These are phyloP conservation scores for Scomber scombrus DNA, from an alignment of 2,113 vertebrate species.

Conservation along the genomic window DNA sequence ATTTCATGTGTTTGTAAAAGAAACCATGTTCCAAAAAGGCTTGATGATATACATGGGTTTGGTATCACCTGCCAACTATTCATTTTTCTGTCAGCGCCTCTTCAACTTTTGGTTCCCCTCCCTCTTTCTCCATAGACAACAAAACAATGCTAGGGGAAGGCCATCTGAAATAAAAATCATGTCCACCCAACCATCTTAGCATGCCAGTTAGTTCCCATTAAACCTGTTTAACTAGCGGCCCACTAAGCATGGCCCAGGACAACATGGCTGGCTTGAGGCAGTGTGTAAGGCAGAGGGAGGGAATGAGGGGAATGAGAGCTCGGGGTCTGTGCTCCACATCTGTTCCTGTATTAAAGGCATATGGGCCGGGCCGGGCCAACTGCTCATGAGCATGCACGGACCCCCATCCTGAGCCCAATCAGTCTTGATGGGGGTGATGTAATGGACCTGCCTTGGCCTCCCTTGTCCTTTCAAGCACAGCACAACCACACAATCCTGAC, in stretches of 20 bases:
- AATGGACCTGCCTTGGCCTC: conserved; percentile 80
- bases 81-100: conserved; percentile 63
- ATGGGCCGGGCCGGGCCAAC: conserved; percentile 76
- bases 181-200: conserved; percentile 68
- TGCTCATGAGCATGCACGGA: conserved; percentile 70
- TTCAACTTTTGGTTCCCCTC: conserved; percentile 39
- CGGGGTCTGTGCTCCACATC: conserved; percentile 80
- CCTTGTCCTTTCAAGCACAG: conserved; percentile 70
- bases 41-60: conserved; percentile 56
- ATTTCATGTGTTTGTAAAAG: conserved; percentile 59
- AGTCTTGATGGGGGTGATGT: conserved; percentile 85
- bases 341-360: conserved; percentile 87
- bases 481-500: conserved; percentile 69
- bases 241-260: conserved; percentile 70
- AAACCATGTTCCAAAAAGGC: conserved; percentile 50
- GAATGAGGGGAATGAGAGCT: conserved; percentile 58
- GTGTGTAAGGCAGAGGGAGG: conserved; percentile 56
- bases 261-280: conserved; percentile 72
- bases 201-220: conserved; percentile 76
- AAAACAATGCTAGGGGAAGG: conserved; percentile 55
- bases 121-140: conserved; percentile 15
- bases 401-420: conserved; percentile 79
- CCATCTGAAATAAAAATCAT: conserved; percentile 77
- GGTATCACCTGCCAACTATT: conserved; percentile 63
- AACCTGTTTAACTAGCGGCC: conserved; percentile 74